These are phyloP conservation scores for Resseliella maxima DNA, from an alignment of 2,888 invertebrate species.

Conservation along the genomic window DNA sequence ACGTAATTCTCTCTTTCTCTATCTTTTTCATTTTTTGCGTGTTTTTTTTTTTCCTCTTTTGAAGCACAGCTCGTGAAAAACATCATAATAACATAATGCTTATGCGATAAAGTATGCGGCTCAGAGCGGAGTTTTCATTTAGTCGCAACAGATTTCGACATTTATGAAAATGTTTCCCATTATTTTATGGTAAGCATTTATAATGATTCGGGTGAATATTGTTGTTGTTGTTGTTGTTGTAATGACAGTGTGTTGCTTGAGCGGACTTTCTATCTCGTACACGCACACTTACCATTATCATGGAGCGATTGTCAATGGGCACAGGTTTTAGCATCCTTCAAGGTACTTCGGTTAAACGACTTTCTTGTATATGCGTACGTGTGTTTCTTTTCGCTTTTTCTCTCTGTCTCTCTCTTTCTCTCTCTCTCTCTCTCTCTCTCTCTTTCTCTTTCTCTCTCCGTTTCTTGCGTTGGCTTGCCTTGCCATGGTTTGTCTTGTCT, in stretches of 20 bases:
- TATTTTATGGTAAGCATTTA: slow-evolving; percentile 39
- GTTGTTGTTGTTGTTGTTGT: slow-evolving; percentile 2
- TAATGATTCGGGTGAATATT: background rate
- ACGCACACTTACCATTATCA: background rate
- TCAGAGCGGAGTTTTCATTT: slow-evolving; percentile 41
- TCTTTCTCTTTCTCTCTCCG: background rate
- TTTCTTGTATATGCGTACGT: background rate
- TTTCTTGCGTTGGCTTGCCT: too few species aligned
- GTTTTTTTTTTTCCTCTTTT: too few species aligned
- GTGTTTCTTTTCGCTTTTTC: background rate
- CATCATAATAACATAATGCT: slow-evolving; percentile 53
- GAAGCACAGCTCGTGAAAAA: background rate
- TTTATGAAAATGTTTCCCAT: slow-evolving; percentile 51
- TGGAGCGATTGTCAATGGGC: background rate
- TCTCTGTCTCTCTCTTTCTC: background rate
- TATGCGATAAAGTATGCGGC: slow-evolving; percentile 14
- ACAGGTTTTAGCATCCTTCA: background rate
- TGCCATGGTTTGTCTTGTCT: background rate
- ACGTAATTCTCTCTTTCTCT: too few species aligned
- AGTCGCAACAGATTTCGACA: slow-evolving; percentile 41
- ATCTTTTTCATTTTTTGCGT: too few species aligned
- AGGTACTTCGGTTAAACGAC: background rate
- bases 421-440: background rate
- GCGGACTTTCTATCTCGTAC: background rate
- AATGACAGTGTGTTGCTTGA: background rate